Base-by-base conservation (phyloP, 2,888 invertebrate species). In the Lasioglossum calceatum region DNA sequence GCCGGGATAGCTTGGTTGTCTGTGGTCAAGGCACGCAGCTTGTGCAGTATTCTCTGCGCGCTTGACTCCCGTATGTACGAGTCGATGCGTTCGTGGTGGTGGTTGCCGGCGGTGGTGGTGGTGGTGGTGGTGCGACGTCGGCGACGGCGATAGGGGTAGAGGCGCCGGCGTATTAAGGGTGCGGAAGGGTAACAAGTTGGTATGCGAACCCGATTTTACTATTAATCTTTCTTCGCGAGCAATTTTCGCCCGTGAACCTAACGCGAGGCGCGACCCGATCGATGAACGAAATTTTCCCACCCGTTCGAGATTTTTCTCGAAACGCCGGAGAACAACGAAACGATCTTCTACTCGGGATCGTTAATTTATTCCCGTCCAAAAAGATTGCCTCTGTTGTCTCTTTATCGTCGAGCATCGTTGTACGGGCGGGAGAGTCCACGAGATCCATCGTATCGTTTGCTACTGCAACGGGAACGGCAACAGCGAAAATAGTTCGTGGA, bases 21-120 rank as follows among this genome's bases (percentile, higher is more conserved):
- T 92, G 94, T 94, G 94, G 94, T 94, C 94, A 94, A 94, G 94
- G 92, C 93, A 92, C 92, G 92, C 93, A 93, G 92, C 92, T 92
- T 90, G 92, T 93, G 92, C 92, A 92, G 92, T 91, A 91, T 87
- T 90, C 91, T 86, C 88, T 83, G 84, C 87, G 88, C 90, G 90
- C 82, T 84, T 81, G 73, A 71, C 88, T 82, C 83, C 78, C 86
- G 80, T 75, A 64, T n/a, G 85, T 77, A 23, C 58, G 58, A 73
- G 39, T 73, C 42, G 64, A 70, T 61, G 67, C 67, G 64, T 76
- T 47, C 50, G 61, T 70, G 80, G 44, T 78, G 58, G 50, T 80
- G 70, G 36, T 75, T 32, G 64, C 32, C 64, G 64, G 70, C 23
- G 70, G 70, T 61, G 80, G 36, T 77, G 47, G 50, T 80, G 67